These are phyloP conservation scores for Bedellia somnulentella DNA, from an alignment of 2,888 invertebrate species.

Conservation along the genomic window DNA sequence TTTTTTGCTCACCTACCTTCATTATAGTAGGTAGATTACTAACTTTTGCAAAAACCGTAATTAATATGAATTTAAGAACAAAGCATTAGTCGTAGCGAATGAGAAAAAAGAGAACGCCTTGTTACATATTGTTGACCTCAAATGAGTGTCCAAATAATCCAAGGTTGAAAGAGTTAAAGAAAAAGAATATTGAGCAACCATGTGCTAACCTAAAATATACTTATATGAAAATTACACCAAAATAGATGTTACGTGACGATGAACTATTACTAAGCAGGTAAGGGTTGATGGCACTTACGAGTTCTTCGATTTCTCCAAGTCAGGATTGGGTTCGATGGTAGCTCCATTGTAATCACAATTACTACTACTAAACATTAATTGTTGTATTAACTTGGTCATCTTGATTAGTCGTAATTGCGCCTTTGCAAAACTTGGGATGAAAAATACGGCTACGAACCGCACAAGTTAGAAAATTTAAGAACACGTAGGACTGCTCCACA, in stretches of 20 bases:
- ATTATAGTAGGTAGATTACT: no score
- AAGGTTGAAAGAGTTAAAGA: neutral
- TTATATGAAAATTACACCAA: neutral
- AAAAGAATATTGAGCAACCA: neutral
- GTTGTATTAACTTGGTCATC: conserved; percentile 58
- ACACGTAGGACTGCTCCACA: no score
- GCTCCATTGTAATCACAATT: conserved; percentile 35
- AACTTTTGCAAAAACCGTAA: no score
- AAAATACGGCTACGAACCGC: conserved; percentile 44
- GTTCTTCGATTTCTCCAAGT: conserved; percentile 21
- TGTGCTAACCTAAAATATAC: neutral
- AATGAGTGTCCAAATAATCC: neutral
- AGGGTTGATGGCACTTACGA: conserved; percentile 24
- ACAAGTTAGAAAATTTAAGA: conserved; percentile 2
- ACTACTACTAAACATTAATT: conserved; percentile 60
- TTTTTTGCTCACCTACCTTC: no score
- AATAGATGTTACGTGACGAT: neutral
- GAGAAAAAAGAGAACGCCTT: no score
- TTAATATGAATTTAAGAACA: no score
- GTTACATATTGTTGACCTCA: no score
- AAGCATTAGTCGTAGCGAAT: no score
- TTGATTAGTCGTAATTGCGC: conserved; percentile 50
- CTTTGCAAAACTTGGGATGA: conserved; percentile 31
- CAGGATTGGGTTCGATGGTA: conserved; percentile 24
- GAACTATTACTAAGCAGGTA: neutral